A percentile compares a stretch with the other conserved stretches of the same genome.
phyloP scores from a whole-genome alignment of 1,140 invertebrate species.

The Melanaphis sacchari region DNA sequence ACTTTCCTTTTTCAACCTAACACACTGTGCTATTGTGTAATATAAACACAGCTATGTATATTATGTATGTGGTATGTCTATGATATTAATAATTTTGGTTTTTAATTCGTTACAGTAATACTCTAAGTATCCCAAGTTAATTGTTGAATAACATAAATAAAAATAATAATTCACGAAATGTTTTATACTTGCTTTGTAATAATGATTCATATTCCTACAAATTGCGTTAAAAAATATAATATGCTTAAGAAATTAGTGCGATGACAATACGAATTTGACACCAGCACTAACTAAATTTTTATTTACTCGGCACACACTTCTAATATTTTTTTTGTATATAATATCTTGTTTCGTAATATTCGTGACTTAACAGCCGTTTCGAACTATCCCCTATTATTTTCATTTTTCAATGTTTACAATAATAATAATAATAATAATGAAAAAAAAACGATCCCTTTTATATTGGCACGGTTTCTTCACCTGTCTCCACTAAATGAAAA shows the following conservation, averaged over 20 bases:
- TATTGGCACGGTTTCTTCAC: slow-evolving; percentile 1
- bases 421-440: background rate
- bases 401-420: background rate
- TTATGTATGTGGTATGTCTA: background rate
- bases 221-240: background rate
- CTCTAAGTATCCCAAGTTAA: background rate
- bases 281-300: background rate
- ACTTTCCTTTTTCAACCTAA: background rate
- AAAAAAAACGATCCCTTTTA: background rate
- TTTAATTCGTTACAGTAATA: background rate
- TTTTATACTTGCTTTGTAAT: too few species aligned
- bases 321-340: background rate
- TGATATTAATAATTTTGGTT: background rate
- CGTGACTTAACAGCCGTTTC: background rate
- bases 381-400: slow-evolving; percentile 6
- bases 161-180: background rate
- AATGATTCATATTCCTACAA: too few species aligned
- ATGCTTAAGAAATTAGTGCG: background rate
- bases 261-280: background rate
- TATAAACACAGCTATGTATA: background rate
- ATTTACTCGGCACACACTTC: background rate
- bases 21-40: background rate
- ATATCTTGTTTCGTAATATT: background rate
- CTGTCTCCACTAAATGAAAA: background rate
- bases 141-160: background rate